Percentiles rank a stretch among this genome's conserved stretches.
Conservation (phyloP, 2,113 vertebrate species). For the Aptenodytes forsteri region DNA sequence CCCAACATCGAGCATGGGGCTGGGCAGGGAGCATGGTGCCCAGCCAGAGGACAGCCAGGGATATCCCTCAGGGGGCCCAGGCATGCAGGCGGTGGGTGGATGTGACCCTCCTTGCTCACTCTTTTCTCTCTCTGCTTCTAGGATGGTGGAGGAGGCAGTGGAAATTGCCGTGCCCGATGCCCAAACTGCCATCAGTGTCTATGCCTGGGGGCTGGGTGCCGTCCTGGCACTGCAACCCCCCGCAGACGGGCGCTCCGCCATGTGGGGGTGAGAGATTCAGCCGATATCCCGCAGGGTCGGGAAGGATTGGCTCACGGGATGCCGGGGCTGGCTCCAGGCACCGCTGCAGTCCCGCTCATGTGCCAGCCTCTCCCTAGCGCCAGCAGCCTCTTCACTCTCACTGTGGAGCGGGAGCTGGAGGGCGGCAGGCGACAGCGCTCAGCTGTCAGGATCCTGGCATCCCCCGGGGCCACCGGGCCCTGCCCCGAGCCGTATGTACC, state of each 20-base stretch:
- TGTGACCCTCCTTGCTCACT: background rate
- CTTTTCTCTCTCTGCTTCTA: background rate
- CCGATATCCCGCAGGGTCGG: fast-evolving
- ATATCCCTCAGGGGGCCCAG: background rate
- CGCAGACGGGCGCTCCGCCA: fast-evolving
- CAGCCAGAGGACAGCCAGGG: background rate
- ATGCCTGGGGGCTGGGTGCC: background rate
- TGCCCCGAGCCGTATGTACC: background rate
- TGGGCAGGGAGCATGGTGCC: background rate
- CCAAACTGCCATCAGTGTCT: slow-evolving; percentile 35
- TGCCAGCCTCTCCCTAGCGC: background rate
- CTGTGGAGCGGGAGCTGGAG: slow-evolving; percentile 64
- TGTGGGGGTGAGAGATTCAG: background rate
- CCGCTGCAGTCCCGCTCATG: fast-evolving
- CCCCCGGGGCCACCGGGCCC: slow-evolving; percentile 55
- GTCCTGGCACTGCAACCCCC: background rate
- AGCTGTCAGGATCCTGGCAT: slow-evolving; percentile 74
- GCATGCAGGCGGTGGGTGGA: background rate
- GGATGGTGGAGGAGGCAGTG: slow-evolving; percentile 7
- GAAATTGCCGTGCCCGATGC: background rate
- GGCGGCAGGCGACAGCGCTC: slow-evolving; percentile 35
- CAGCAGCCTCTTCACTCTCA: slow-evolving; percentile 74
- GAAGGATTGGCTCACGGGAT: background rate
- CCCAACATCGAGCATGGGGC: fast-evolving
- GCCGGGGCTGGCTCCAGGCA: background rate